A percentile compares a stretch with the other conserved stretches of the same genome.
Conservation (phyloP, 1,140 invertebrate species). For the Tetragonula clypearis region DNA sequence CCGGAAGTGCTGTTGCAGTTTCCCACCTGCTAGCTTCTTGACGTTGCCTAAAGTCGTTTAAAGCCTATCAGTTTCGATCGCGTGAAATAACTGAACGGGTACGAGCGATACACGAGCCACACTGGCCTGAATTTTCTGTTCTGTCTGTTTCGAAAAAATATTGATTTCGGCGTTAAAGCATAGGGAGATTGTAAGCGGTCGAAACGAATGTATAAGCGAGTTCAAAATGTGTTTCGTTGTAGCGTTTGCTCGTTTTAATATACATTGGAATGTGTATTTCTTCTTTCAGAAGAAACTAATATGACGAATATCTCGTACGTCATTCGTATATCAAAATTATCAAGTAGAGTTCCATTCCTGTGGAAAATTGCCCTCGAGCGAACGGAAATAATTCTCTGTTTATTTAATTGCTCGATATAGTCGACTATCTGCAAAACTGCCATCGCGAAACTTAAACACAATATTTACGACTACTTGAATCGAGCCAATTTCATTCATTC, state of each 20-base stretch:
- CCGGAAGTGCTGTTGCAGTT: constrained; percentile 8
- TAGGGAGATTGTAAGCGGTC: no score
- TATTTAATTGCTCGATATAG: constrained; percentile 4
- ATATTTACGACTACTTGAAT: neutral
- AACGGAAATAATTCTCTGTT: neutral
- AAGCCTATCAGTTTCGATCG: neutral
- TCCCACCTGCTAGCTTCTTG: neutral
- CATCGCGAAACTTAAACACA: neutral
- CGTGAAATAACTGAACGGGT: no score
- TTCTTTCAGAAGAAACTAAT: neutral
- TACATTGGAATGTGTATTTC: neutral
- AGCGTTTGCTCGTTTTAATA: no score
- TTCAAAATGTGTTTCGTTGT: neutral
- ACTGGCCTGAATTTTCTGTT: no score
- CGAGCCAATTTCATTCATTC: neutral
- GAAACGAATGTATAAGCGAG: no score
- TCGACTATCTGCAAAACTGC: no score
- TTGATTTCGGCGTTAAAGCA: no score
- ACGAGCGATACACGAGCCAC: no score
- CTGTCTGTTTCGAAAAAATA: no score
- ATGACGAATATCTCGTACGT: neutral
- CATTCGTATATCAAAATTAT: constrained; percentile 33
- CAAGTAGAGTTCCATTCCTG: neutral
- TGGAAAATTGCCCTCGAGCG: neutral
- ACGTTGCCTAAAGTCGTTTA: neutral